Evolutionary conservation across 2,888 invertebrate species (phyloP), one percentile per base, ranked within the genome.

Genomic region (Cosmia trapezina): DNA sequence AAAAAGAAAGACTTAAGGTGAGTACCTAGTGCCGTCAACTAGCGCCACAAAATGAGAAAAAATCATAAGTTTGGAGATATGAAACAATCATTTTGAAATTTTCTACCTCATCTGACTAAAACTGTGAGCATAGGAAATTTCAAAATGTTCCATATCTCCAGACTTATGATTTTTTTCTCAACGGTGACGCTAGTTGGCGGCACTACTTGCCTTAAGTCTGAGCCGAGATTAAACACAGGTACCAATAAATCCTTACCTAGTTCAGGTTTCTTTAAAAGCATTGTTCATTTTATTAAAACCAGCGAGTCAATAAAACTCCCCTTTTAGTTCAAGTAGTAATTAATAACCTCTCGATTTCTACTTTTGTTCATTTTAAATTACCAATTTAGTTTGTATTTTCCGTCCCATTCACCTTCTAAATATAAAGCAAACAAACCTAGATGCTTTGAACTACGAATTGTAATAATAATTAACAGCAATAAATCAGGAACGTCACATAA

Each of bases 401-500:
- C 5, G 37, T 37, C 37, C 37, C 37, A 37, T 2, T 37, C 4
- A 33, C 6, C 37, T 6, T 60, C 64, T 60, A 81, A 76, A 65
- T 67, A 81, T 56, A 67, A n/a, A 8, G 7, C 49, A 59, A 70
- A 62, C 62, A 37, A 68, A 59, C 59, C 59, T 75, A 47, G 68
- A 71, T 57, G 8, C 72, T 81, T 82, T 81, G 63, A 70, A 61
- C 70, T 79, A 9, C n/a, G n/a, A 11, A 51, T n/a, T 72, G 76
- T 87, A 1, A 28, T 28, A 28, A 28, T 28, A 84, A 88, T 86
- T 86, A 88, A 83, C 78, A 12, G 43, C 70, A 61, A 83, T 88
- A 88, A 87, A 88, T 86, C 80, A 78, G 49, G 17, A 43, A 45
- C n/a, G 87, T 83, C 86, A 72, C 74, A 79, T 78, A 68, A 74